Percentiles rank a stretch among this genome's conserved stretches.
These are phyloP conservation scores for Scartelaos histophorus DNA, from an alignment of 2,113 vertebrate genomes.

Conservation along the genomic window DNA sequence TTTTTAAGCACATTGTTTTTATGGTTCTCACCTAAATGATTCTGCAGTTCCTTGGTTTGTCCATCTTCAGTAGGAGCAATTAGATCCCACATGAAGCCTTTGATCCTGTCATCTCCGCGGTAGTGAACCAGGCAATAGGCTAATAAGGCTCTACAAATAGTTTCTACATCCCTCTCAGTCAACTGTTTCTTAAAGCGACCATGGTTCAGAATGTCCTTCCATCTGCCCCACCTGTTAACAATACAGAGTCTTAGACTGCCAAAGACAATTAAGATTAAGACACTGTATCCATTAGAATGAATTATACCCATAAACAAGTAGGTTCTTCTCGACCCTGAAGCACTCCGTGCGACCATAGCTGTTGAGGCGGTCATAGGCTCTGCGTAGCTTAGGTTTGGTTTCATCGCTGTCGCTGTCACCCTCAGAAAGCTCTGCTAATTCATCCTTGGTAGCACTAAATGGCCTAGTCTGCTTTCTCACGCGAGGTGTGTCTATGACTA, in stretches of 20 bases:
- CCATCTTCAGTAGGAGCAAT: conserved; percentile 95
- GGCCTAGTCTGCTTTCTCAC: conserved; percentile 96
- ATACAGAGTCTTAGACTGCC: background rate
- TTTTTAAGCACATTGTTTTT: background rate
- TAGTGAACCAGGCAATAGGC: conserved; percentile 97
- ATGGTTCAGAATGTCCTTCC: conserved; percentile 95
- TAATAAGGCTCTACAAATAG: conserved; percentile 91
- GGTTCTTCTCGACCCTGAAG: conserved; percentile 96
- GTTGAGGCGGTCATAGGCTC: conserved; percentile 88
- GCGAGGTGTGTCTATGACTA: conserved; percentile 97
- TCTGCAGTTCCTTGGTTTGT: conserved; percentile 91
- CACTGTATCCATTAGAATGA: background rate
- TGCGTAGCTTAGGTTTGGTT: conserved; percentile 87
- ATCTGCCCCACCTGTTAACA: conserved; percentile 90
- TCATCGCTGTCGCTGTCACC: conserved; percentile 92
- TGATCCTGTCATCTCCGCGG: conserved; percentile 97
- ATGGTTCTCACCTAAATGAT: conserved; percentile 83
- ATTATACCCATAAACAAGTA: conserved; percentile 93
- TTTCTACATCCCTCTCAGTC: conserved; percentile 93
- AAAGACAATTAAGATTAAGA: background rate
- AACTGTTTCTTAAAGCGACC: conserved; percentile 97
- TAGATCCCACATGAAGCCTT: conserved; percentile 99
- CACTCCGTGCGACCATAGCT: conserved; percentile 97
- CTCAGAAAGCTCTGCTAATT: conserved; percentile 93
- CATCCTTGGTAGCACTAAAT: conserved; percentile 96